A percentile compares a stretch with the other conserved stretches of the same genome.
These are phyloP conservation scores for Puffinus mauretanicus DNA, from an alignment of 2,113 vertebrate genomes.

Conservation along the genomic window DNA sequence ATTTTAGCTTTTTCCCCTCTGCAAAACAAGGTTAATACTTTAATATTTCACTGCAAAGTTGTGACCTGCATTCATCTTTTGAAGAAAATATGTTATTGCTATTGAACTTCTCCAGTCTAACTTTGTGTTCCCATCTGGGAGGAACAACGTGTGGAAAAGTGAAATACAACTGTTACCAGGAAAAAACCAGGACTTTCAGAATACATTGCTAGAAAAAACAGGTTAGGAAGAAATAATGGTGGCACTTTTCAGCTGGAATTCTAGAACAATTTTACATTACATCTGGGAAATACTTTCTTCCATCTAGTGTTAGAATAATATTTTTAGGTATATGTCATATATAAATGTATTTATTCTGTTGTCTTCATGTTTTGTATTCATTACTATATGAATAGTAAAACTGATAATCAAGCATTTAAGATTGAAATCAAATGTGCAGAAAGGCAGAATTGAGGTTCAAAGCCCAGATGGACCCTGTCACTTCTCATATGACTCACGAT, in stretches of 20 bases:
- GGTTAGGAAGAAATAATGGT: not conserved
- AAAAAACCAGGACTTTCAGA: not conserved
- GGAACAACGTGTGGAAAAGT: not conserved
- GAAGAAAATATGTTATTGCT: not conserved
- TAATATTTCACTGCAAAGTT: not conserved
- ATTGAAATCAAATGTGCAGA: not conserved
- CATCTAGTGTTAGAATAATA: not conserved
- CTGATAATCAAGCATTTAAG: not conserved
- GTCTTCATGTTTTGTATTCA: not conserved
- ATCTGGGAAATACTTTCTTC: not conserved
- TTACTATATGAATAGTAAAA: not conserved
- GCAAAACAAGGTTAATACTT: not conserved
- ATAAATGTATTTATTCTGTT: not conserved
- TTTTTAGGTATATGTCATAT: not conserved
- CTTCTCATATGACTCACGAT: not conserved
- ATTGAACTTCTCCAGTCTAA: not conserved
- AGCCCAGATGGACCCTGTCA: not conserved
- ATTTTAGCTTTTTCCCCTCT: not conserved
- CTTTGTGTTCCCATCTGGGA: not conserved
- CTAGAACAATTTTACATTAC: not conserved
- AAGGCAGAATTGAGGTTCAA: not conserved
- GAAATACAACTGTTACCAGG: not conserved
- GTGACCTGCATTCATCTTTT: not conserved
- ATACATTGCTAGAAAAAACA: not conserved
- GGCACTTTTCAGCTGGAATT: not conserved